Evolutionary conservation across 2,888 invertebrate species (phyloP).

Genomic region (Andrena marginata): DNA sequence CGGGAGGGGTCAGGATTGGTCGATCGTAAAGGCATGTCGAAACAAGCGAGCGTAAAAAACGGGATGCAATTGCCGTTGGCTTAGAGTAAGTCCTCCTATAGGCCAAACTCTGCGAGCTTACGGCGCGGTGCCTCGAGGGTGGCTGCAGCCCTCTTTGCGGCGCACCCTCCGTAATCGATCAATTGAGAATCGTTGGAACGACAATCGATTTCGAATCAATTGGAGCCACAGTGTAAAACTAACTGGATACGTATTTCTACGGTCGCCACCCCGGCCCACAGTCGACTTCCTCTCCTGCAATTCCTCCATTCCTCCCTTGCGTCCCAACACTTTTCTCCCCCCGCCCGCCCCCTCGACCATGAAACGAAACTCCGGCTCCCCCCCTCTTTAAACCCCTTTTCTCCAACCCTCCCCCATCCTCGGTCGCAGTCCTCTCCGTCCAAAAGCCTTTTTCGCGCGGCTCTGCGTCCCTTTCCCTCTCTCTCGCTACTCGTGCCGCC

Average conservation of each 20-base stretch:
- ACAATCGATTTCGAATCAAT: slow-evolving; percentile 84
- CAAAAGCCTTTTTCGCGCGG: slow-evolving; percentile 47
- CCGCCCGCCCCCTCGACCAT: slow-evolving; percentile 48
- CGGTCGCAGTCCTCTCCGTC: slow-evolving; percentile 37
- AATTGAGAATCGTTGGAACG: slow-evolving; percentile 84
- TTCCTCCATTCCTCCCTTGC: slow-evolving; percentile 52
- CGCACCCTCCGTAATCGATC: slow-evolving; percentile 80
- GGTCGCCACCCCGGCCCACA: slow-evolving; percentile 69
- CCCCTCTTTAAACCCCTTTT: slow-evolving; percentile 35
- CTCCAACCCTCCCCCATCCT: slow-evolving; percentile 28
- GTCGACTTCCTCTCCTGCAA: slow-evolving; percentile 68
- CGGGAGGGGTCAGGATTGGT: slow-evolving; percentile 55
- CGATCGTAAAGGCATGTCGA: slow-evolving; percentile 73
- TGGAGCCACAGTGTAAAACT: slow-evolving; percentile 83
- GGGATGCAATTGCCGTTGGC: slow-evolving; percentile 80
- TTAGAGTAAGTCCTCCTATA: slow-evolving; percentile 76
- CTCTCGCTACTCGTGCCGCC: slow-evolving; percentile 38
- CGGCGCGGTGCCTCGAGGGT: slow-evolving; percentile 39
- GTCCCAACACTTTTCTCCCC: slow-evolving; percentile 44
- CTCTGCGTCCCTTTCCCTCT: slow-evolving; percentile 30
- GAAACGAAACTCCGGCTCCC: slow-evolving; percentile 58
- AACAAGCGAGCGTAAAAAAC: slow-evolving; percentile 78
- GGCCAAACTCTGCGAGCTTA: slow-evolving; percentile 60
- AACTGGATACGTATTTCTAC: slow-evolving; percentile 83
- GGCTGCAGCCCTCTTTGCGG: slow-evolving; percentile 63